Evolutionary conservation across 2,888 invertebrate species (phyloP), one percentile per base, ranked within the genome.

Genomic region (Lacanobia oleracea): DNA sequence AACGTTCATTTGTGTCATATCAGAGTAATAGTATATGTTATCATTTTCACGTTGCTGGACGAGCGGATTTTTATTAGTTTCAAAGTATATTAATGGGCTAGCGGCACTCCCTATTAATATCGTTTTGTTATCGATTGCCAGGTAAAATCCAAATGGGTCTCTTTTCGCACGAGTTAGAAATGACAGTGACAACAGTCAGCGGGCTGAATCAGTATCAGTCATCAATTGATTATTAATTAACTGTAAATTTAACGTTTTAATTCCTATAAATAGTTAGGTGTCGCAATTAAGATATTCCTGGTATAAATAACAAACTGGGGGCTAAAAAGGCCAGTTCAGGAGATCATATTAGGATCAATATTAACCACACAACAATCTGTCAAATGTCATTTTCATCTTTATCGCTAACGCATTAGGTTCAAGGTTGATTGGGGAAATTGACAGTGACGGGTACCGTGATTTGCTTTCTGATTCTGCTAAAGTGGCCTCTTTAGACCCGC

Each of bases 1-100:
- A 75, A 74, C 45, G 45, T 67, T 48, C 63, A 73, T 76, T 75
- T 67, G n/a, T 68, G 56, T 60, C 53, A 50, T 78, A 70, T 73
- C 66, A 12, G 63, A 27, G 37, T 72, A 37, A 57, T 61, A 64
- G 67, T 71, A 59, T 57, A 62, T 62, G 48, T 67, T 69, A 85
- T 83, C 21, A 60, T 61, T 50, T 33, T 16, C 54, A 64, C 54
- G 53, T 82, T 80, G 71, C 64, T 64, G n/a, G 68, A 73, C 56
- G 54, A 72, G 64, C 69, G 37, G 12, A 18, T 53, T 63, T 59
- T 64, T 60, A 64, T 51, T 60, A 43, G 12, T 3, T 43, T 62
- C 33, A n/a, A n/a, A 59, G 59, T 51, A 16, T 59, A 16, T 51
- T n/a, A 61, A 56, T 50, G 43, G 23, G 18, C 16, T 51, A 37